These are phyloP conservation scores for Chaetodon trifasciatus DNA, from an alignment of 2,797 vertebrate species.

Conservation along the genomic window DNA sequence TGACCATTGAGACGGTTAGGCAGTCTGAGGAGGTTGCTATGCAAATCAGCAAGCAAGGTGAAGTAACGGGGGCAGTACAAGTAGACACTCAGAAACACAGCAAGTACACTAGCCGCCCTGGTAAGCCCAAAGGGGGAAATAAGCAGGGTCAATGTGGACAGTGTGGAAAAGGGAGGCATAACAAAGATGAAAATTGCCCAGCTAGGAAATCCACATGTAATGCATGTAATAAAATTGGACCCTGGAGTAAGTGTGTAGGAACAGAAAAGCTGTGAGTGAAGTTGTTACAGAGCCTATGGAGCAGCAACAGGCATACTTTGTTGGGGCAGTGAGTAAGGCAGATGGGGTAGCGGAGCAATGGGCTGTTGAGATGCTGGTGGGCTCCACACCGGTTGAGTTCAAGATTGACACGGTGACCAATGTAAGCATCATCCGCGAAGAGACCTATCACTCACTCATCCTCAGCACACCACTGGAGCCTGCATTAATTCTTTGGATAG, in stretches of 20 bases:
- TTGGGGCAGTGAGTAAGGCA: not conserved
- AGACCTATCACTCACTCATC: not conserved
- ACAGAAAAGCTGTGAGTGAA: not conserved
- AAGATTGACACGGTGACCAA: not conserved
- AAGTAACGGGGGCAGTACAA: too few species aligned
- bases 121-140: not conserved
- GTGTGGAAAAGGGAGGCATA: not conserved
- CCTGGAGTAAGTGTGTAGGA: not conserved
- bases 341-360: not conserved
- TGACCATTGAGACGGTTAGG: not conserved
- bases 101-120: too few species aligned
- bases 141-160: not conserved
- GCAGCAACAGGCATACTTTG: not conserved
- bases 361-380: not conserved
- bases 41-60: not conserved
- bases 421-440: not conserved
- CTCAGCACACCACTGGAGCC: not conserved
- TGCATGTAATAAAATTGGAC: not conserved
- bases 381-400: not conserved
- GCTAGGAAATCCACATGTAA: not conserved
- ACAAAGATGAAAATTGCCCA: not conserved
- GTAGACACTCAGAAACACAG: too few species aligned
- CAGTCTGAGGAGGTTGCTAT: not conserved
- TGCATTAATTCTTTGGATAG: not conserved
- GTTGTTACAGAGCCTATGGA: not conserved